Evolutionary conservation across 2,888 invertebrate genomes (phyloP), one percentile per base, ranked within the genome.

Genomic region (Xylocampa areola): DNA sequence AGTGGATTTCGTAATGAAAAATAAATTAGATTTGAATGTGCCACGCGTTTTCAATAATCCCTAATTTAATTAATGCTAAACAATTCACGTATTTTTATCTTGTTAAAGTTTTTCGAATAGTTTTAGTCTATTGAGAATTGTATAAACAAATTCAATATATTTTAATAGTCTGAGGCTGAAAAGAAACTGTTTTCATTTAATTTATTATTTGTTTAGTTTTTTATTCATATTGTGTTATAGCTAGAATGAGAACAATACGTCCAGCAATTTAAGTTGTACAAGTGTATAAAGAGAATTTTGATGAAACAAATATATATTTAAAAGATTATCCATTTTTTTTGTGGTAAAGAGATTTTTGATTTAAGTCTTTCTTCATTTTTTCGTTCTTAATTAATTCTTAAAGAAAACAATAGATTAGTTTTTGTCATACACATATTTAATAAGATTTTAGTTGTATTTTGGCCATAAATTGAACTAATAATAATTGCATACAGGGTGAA

Each of bases 21-120:
- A 68, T 69, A 73, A 79, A 76, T 68, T 72, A 36, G 33, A 73
- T 69, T 71, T 58, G 23, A 47, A 55, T 43, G 36, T 30, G 50
- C 50, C 53, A 45, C 41, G 53, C 41, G 48, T 59, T 61, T 58
- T 62, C 45, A 52, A 60, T 50, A 45, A 57, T 52, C 41, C 19
- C 7, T 48, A 67, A 67, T 54, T 47, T 37, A 58, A 61, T 64
- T 36, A 59, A 32, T 61, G 40, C 41, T 32, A 43, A 54, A 53
- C 37, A 40, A 37, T 63, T 59, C 40, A 19, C 17, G 41, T 47
- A 27, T 71, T 61, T 51, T 44, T 57, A 40, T 33, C 32, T 44
- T n/a, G 35, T 45, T 51, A 33, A 35, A 54, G 25, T 36, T 54
- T 54, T 64, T 37, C 36, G 21, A 2, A 11, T 5, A 60, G 17